Evolutionary conservation across 1,140 invertebrate genomes (phyloP), one percentile per base, ranked within the genome.

Genomic region (Drosophila orena): DNA sequence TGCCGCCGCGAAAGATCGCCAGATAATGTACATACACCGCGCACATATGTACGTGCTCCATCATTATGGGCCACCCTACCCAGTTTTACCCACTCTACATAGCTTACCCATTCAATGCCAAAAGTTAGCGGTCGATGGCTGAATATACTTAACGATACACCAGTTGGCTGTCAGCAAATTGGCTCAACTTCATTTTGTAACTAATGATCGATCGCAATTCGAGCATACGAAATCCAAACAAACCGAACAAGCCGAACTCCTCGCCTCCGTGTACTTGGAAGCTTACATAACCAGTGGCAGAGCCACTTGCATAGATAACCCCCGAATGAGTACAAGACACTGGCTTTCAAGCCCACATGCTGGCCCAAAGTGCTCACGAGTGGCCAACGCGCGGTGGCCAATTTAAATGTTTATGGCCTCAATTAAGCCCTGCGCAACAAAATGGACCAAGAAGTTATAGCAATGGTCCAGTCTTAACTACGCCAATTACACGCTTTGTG

Each of bases 271-370:
- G 60, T 66, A 65, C 30, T 53, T 30, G 52, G 35, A 34, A n/a
- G 17, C 65, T 68, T 68, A 53, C 60, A 68, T 68, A 68, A 68
- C 44, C 24, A 24, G 24, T 24, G 24, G 30, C 7, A 49, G 59
- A 62, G 59, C 64, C 52, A 68, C 64, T 65, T 65, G 50, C 60
- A 65, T 52, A 24, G 35, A 53, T 68, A 68, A 68, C 52, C 27
- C 30, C 59, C n/a, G 14, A 68, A 35, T 42, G 35, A 22, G 11
- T 11, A 68, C 44, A 30, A 30, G 42, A 64, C 46, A 50, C 64
- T 68, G 59, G 65, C 64, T 68, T 64, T 68, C 34, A 44, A 17
- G 20, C 59, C 64, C 43, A 68, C 59, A 35, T 52, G 38, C 46
- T 49, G 64, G 64, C 8, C 62, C 64, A 11, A 17, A 65, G 35